Base-by-base conservation (phyloP, 2,797 vertebrate genomes). In the Ficedula albicollis region DNA sequence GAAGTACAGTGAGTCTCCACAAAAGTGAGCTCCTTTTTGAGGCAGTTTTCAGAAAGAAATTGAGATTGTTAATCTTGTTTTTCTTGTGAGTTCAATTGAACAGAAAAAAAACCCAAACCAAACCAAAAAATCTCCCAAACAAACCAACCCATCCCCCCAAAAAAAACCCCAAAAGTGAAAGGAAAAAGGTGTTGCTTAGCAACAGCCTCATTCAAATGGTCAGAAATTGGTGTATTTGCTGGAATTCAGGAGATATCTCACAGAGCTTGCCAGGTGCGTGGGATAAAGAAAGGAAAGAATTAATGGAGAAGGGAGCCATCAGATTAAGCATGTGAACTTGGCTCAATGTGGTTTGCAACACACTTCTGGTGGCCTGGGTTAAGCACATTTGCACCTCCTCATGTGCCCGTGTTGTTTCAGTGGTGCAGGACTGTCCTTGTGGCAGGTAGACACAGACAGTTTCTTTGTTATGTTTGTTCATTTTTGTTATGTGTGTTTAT, bases 111-210 rank as follows among this genome's bases (percentile, higher is more conserved):
- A 36, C 5, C 5, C 30, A 70, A 77, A 32, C 10, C 16, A 49
- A 63, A 83, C 6, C 9, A 41, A 80, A 51, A 54, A 34, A 29
- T 9, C 18, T 19, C 15, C 26, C 13, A 39, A 64, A 15, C 15
- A 34, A 89, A 64, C 51, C 43, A 62, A 69, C 26, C 25, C 7
- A 16, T 51, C 48, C 11, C n/a, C 7, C n/a, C n/a, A n/a, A 10
- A 51, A 75, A 49, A 63, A 69, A 39, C 38, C 34, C 44, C 29
- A 59, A 84, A 75, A 83, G 54, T 75, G 44, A 89, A 91, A 82
- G 79, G 48, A 76, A 91, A 69, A 94, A 86, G 69, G 30, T 91
- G 97, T 97, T 97, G 97, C 96, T 96, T 97, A 96, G 97, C 96
- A 97, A 97, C 97, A 85, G 59, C 55, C 82, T 94, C 82, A 80